A percentile compares a stretch with the other conserved stretches of the same genome.
phyloP scores from a whole-genome alignment of 2,113 vertebrate species.

The Daphoenositta chrysoptera region DNA sequence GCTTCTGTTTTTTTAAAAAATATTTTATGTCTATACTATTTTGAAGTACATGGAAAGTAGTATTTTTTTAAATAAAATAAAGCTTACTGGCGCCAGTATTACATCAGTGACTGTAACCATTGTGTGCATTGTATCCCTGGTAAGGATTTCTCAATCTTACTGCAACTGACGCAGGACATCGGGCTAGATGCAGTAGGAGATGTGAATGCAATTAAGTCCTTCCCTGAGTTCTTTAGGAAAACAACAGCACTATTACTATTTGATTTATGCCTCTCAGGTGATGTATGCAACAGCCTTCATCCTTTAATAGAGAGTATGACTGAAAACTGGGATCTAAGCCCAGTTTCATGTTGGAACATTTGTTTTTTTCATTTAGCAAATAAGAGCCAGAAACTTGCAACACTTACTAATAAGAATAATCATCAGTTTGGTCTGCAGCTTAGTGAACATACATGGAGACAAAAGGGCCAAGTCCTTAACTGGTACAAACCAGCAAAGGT shows the following conservation, averaged over 20 bases:
- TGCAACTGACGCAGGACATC: not conserved
- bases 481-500: not conserved
- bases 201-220: slow-evolving; percentile 17
- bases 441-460: not conserved
- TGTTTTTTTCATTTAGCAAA: slow-evolving; percentile 33
- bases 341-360: slow-evolving; percentile 44
- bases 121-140: slow-evolving; percentile 37
- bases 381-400: slow-evolving; percentile 33
- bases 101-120: slow-evolving; percentile 55
- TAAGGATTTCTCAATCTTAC: slow-evolving; percentile 26
- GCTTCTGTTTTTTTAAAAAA: slow-evolving; percentile 70
- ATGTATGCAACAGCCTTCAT: slow-evolving; percentile 39
- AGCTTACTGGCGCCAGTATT: slow-evolving; percentile 67
- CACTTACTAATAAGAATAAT: not conserved
- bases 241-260: slow-evolving; percentile 19
- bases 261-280: slow-evolving; percentile 50
- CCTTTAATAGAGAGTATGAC: not conserved
- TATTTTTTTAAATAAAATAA: slow-evolving; percentile 73
- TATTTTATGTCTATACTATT: slow-evolving; percentile 76
- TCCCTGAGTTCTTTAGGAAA: slow-evolving; percentile 41
- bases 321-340: slow-evolving; percentile 48
- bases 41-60: slow-evolving; percentile 68
- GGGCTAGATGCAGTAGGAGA: slow-evolving; percentile 10
- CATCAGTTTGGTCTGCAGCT: not conserved
- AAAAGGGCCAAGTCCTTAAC: not conserved